Conservation (phyloP, 2,113 vertebrate species). For the Struthio camelus region DNA sequence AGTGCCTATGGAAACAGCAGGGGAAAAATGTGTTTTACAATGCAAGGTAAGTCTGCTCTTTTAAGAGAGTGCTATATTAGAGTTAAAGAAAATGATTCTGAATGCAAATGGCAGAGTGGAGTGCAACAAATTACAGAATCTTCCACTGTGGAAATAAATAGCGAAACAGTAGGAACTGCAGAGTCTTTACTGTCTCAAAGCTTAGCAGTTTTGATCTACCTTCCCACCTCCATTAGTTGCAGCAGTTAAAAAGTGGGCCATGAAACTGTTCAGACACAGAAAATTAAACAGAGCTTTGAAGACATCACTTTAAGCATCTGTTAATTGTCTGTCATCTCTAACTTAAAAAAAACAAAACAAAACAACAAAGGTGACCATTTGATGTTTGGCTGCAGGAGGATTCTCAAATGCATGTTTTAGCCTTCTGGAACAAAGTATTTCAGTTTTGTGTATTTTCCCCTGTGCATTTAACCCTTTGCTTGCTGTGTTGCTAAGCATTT, state of each 20-base stretch:
- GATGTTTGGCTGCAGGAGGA: neutral
- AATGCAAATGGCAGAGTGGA: neutral
- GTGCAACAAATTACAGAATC: slow-evolving; percentile 5
- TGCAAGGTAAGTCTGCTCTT: neutral
- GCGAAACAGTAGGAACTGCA: slow-evolving; percentile 28
- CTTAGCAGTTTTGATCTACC: slow-evolving; percentile 37
- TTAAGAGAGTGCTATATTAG: neutral
- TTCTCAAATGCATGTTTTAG: neutral
- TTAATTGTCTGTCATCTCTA: slow-evolving; percentile 11
- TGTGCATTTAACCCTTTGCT: neutral
- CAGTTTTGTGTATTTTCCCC: neutral
- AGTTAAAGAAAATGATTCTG: neutral
- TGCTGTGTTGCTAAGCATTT: neutral
- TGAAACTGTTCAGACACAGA: slow-evolving; percentile 4
- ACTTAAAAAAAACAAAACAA: neutral
- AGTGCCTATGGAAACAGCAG: neutral
- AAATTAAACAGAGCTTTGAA: slow-evolving; percentile 40
- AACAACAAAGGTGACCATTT: neutral
- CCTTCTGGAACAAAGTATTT: neutral
- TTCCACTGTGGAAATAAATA: slow-evolving; percentile 54
- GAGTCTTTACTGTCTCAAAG: slow-evolving; percentile 35
- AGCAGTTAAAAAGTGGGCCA: slow-evolving; percentile 63
- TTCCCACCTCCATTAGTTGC: slow-evolving; percentile 19
- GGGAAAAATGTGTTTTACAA: neutral
- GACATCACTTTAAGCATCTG: neutral